Base-by-base conservation (phyloP, 2,888 invertebrate species). In the Acrobasis consociella region DNA sequence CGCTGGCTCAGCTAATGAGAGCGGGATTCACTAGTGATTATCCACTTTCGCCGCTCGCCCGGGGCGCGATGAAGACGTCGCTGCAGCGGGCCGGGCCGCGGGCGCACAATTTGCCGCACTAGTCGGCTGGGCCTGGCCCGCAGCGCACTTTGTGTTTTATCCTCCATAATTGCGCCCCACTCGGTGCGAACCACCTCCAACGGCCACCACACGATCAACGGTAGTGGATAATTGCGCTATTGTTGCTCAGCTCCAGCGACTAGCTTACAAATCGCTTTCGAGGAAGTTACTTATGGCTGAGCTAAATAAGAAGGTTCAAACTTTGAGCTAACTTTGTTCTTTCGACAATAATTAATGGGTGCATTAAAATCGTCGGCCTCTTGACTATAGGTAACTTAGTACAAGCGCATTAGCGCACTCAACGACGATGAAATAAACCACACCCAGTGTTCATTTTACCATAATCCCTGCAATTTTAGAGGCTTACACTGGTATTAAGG, bases 1-100 rank as follows among this genome's bases (percentile, higher is more conserved):
- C 81, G 85, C 80, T 86, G 81, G 85, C 81, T 83, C 82, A 78
- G 83, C 86, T 92, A 92, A 92, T 91, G 91, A 92, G 90, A 78
- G 85, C 83, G 73, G 87, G 86, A 86, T 91, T 89, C 84, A 86
- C 86, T 87, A 87, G 85, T 90, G 85, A 92, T 92, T 91, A 91
- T 91, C 91, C 89, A 91, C 89, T 91, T 90, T 89, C 82, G 85
- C 80, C 80, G 82, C 75, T 78, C 67, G 87, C 89, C 86, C 77
- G 81, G 71, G 86, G 89, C 86, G 83, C 82, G 82, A 88, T 89
- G 89, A 88, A 89, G 89, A 86, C 89, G 89, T 89, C 86, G 70
- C 73, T 69, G 71, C 67, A 72, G 65, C 66, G 64, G 62, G 63
- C 60, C 51, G 72, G 67, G 77, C 87, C 86, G 81, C 83, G 78